Evolutionary conservation across 2,888 invertebrate species (phyloP).

Genomic region (Sericinus montela): DNA sequence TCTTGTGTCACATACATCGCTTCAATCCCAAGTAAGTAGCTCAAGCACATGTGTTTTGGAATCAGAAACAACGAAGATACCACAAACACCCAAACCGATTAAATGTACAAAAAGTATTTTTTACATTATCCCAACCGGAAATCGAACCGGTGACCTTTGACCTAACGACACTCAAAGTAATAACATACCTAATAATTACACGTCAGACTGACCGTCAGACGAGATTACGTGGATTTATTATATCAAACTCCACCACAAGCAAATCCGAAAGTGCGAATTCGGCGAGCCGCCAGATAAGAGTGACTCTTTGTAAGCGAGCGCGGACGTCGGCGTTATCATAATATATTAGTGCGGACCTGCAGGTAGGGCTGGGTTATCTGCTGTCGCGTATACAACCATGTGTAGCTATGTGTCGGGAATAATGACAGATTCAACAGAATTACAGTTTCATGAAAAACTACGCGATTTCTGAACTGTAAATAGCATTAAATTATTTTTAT

Average conservation of each 20-base stretch:
- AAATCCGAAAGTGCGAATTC: conserved; percentile 30
- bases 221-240: background rate
- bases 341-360: conserved; percentile 44
- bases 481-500: too few species aligned
- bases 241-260: background rate
- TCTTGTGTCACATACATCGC: too few species aligned
- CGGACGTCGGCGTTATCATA: conserved; percentile 43
- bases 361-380: conserved; percentile 28
- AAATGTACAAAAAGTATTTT: too few species aligned
- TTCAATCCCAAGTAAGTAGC: too few species aligned
- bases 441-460: background rate
- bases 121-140: too few species aligned
- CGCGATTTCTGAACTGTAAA: background rate
- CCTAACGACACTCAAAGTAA: too few species aligned
- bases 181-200: too few species aligned
- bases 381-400: background rate
- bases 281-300: conserved; percentile 39
- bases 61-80: too few species aligned
- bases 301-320: conserved; percentile 32
- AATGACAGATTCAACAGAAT: background rate
- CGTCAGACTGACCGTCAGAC: background rate
- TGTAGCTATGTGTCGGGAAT: background rate
- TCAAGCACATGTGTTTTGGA: too few species aligned
- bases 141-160: too few species aligned
- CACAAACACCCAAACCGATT: too few species aligned